Conservation (phyloP, 2,797 vertebrate species). For the Rhabdophis nuchalis region DNA sequence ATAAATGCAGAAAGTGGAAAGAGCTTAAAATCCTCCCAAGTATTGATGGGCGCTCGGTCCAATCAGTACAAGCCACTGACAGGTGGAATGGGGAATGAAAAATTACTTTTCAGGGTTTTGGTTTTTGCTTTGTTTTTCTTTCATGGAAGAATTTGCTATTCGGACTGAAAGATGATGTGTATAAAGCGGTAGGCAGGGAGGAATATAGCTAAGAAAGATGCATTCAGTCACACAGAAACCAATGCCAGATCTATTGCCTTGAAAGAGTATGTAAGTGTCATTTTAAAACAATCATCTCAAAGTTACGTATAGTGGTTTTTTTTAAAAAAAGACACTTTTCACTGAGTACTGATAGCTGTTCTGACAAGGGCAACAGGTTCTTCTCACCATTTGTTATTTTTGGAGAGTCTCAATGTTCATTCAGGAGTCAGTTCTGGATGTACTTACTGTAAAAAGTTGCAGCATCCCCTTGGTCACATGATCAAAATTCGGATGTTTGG, state of each 20-base stretch:
- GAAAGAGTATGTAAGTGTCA: not conserved
- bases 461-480: not conserved
- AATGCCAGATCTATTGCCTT: not conserved
- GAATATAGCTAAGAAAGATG: not conserved
- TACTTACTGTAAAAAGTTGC: not conserved
- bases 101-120: not conserved
- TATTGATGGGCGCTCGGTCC: not conserved
- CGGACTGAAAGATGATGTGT: not conserved
- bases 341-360: not conserved
- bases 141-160: not conserved
- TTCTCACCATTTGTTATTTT: not conserved
- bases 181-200: not conserved
- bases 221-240: not conserved
- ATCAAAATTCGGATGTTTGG: not conserved
- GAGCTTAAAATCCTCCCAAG: not conserved
- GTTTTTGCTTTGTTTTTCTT: not conserved
- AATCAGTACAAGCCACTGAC: not conserved
- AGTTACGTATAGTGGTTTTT: not conserved
- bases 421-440: not conserved
- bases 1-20: not conserved
- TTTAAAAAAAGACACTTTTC: not conserved
- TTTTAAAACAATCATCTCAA: not conserved
- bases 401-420: not conserved
- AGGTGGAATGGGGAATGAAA: not conserved
- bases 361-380: not conserved